These are phyloP conservation scores for Pseudachorutes palmiensis DNA, from an alignment of 1,140 invertebrate genomes.

Conservation along the genomic window DNA sequence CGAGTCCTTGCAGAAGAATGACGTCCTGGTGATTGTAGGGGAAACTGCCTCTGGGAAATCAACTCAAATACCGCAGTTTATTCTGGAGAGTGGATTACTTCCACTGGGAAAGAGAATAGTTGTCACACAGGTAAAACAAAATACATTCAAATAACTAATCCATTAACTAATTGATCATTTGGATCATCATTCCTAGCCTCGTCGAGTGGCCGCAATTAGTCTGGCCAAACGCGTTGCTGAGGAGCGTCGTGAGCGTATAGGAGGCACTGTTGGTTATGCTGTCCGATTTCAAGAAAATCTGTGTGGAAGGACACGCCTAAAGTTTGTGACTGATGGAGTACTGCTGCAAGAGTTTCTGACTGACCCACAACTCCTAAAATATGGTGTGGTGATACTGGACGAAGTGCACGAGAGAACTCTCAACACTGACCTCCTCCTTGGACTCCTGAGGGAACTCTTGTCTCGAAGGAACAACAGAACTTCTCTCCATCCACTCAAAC, in stretches of 20 bases:
- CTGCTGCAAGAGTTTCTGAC: slow-evolving; percentile 76
- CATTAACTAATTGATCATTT: neutral
- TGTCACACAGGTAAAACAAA: slow-evolving; percentile 57
- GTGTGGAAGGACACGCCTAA: slow-evolving; percentile 61
- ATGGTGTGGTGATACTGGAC: slow-evolving; percentile 83
- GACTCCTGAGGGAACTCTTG: slow-evolving; percentile 46
- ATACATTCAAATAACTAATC: neutral
- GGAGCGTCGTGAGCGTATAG: slow-evolving; percentile 59
- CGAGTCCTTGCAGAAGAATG: neutral
- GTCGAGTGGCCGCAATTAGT: slow-evolving; percentile 85
- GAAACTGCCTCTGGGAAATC: slow-evolving; percentile 15
- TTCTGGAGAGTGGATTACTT: slow-evolving; percentile 49
- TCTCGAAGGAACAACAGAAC: slow-evolving; percentile 13
- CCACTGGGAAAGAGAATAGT: slow-evolving; percentile 56
- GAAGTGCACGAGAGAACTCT: slow-evolving; percentile 96
- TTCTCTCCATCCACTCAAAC: slow-evolving; percentile 43
- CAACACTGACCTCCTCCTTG: slow-evolving; percentile 86
- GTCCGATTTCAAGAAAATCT: slow-evolving; percentile 81
- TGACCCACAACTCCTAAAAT: slow-evolving; percentile 61
- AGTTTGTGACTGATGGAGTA: slow-evolving; percentile 93
- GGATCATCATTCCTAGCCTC: slow-evolving; percentile 51
- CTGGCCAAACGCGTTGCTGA: slow-evolving; percentile 77
- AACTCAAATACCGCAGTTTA: slow-evolving; percentile 39
- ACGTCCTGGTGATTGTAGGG: neutral
- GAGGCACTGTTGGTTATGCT: slow-evolving; percentile 74